Base-by-base conservation (phyloP, 2,113 vertebrate genomes). In the Lampris incognitus region DNA sequence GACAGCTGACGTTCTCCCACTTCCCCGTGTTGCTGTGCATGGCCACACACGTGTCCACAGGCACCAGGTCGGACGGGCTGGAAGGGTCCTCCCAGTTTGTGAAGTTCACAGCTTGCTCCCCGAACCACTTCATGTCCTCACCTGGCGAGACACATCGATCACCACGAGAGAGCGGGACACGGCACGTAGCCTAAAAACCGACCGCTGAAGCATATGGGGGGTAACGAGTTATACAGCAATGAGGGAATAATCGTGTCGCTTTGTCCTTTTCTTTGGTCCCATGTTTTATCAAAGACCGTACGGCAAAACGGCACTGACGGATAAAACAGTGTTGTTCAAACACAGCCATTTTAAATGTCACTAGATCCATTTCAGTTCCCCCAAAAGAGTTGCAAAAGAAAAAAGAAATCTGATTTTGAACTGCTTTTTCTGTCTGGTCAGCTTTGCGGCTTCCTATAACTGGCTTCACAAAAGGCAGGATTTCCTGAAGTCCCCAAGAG, bases 1-100 rank as follows among this genome's bases (percentile, higher is more conserved):
- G 66, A 80, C 96, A 98, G 74, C 94, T 94, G 75, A 94, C 91
- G 11, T 91, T 93, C 80, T 91, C 92, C 97, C 97, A 98, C 80
- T 85, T 89, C 11, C 96, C 95, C 0, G 95, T 94, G 77, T 65
- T 74, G 56, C 87, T 92, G 63, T 96, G 90, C 85, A 98, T 87
- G 57, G 90, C 87, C 46, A 87, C 95, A 79, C 97, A 98, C 0
- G 91, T 95, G 55, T 97, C 93, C 57, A 94, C 8, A 1, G 68
- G 38, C 9, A 57, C 2, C 0, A 92, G 72, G 10, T 93, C 91
- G 0, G 87, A 77, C 0, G 40, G 71, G 4, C 10, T 69, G 1
- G 72, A 57, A 48, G 83, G 62, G 36, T 87, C 72, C 85, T 93
- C 92, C 95, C 96, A 98, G 81, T 97, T 96, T 4, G 80, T 88